These are phyloP conservation scores for Eciton burchellii DNA, from an alignment of 1,140 invertebrate species.

Conservation along the genomic window DNA sequence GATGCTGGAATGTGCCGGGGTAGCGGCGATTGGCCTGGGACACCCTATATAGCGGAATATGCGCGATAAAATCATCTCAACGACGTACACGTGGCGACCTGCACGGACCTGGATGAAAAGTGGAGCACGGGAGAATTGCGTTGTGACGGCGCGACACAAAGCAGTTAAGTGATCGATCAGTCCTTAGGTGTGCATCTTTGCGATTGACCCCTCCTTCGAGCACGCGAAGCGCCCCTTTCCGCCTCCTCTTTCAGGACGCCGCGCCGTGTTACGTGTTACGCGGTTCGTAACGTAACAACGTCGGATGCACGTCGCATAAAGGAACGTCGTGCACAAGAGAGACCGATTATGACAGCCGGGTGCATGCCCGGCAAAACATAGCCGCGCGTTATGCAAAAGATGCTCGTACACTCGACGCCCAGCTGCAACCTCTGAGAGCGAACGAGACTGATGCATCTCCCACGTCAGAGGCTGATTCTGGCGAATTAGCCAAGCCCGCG, in stretches of 20 bases:
- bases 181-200: constrained; percentile 66
- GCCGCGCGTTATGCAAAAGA: constrained; percentile 31
- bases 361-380: constrained; percentile 57
- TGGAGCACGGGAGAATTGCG: constrained; percentile 68
- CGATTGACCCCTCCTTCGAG: constrained; percentile 33
- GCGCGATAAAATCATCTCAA: constrained; percentile 42
- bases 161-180: constrained; percentile 74
- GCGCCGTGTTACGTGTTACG: constrained; percentile 33
- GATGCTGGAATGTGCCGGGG: not conserved
- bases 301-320: constrained; percentile 52
- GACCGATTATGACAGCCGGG: constrained; percentile 40
- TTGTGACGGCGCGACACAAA: constrained; percentile 71
- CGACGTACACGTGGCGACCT: constrained; percentile 30
- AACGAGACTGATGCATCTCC: not conserved
- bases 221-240: not conserved
- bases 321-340: constrained; percentile 18
- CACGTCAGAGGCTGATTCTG: constrained; percentile 14
- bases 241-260: not conserved
- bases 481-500: constrained; percentile 28
- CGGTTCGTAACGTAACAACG: constrained; percentile 52
- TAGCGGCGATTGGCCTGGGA: constrained; percentile 11
- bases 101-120: constrained; percentile 66
- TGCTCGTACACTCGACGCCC: constrained; percentile 19
- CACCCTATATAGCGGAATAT: constrained; percentile 26
- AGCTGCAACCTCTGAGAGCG: not conserved